phyloP scores from a whole-genome alignment of 2,113 vertebrate species.

The Diadophis punctatus region DNA sequence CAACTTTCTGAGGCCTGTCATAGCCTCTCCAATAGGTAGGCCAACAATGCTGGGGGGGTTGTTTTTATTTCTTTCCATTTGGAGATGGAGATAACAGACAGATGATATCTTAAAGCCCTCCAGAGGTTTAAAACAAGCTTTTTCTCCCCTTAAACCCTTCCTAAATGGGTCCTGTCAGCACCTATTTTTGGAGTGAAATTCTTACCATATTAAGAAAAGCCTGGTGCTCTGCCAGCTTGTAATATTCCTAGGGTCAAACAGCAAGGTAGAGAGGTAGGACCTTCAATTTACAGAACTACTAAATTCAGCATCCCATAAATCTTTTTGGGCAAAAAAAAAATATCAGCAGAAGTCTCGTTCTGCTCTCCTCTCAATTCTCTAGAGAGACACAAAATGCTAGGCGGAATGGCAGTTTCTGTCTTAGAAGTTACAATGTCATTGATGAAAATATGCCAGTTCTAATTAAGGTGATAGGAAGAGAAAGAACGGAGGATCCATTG shows the following conservation, averaged over 20 bases:
- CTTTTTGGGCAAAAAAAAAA: not conserved
- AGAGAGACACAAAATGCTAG: not conserved
- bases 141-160: not conserved
- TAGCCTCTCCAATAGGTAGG: not conserved
- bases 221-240: not conserved
- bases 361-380: not conserved
- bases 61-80: not conserved
- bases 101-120: not conserved
- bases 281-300: not conserved
- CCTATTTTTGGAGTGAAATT: not conserved
- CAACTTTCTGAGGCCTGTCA: not conserved
- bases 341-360: not conserved
- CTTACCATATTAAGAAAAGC: not conserved
- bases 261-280: not conserved
- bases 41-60: not conserved
- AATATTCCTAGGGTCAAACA: not conserved
- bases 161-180: not conserved
- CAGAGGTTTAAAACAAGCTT: not conserved
- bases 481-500: not conserved
- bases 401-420: not conserved
- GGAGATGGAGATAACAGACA: not conserved
- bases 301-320: not conserved
- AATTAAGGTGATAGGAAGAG: not conserved
- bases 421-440: not conserved
- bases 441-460: not conserved